Evolutionary conservation across 1,140 invertebrate genomes (phyloP).

Genomic region (Heliothis virescens): DNA sequence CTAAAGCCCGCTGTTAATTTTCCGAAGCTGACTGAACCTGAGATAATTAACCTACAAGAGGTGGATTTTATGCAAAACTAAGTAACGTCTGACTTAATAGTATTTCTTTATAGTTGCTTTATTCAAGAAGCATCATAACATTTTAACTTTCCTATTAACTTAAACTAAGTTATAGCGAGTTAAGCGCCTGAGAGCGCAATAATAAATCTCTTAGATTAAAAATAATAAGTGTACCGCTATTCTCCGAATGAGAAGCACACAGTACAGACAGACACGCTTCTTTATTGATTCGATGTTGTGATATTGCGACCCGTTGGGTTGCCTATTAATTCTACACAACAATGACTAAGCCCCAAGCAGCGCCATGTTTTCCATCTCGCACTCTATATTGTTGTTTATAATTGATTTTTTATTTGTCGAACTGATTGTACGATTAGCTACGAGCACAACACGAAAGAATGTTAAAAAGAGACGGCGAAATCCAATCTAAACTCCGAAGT

Average conservation of each 20-base stretch:
- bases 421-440: conserved; percentile 61
- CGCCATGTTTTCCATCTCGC: conserved; percentile 67
- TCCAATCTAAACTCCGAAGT: conserved; percentile 79
- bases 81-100: conserved; percentile 30
- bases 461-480: conserved; percentile 67
- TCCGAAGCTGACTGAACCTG: conserved; percentile 9
- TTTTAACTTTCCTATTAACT: conserved; percentile 35
- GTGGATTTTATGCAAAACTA: conserved; percentile 30
- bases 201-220: conserved; percentile 55
- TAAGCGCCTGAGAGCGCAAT: conserved; percentile 35
- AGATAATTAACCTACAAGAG: conserved; percentile 33
- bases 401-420: conserved; percentile 71
- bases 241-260: conserved; percentile 68
- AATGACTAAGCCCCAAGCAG: conserved; percentile 62
- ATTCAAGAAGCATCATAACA: conserved; percentile 41
- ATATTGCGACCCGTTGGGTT: conserved; percentile 75
- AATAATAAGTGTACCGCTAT: conserved; percentile 65
- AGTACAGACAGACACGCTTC: conserved; percentile 65
- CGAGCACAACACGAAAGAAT: conserved; percentile 60
- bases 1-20: conserved; percentile 2
- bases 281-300: conserved; percentile 80
- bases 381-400: conserved; percentile 67
- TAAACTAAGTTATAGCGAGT: conserved; percentile 34
- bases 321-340: conserved; percentile 75
- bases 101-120: conserved; percentile 23